Percentiles rank a stretch among this genome's conserved stretches.
phyloP scores from a whole-genome alignment of 2,113 vertebrate genomes.

The Cyphomyrus plagiostoma region DNA sequence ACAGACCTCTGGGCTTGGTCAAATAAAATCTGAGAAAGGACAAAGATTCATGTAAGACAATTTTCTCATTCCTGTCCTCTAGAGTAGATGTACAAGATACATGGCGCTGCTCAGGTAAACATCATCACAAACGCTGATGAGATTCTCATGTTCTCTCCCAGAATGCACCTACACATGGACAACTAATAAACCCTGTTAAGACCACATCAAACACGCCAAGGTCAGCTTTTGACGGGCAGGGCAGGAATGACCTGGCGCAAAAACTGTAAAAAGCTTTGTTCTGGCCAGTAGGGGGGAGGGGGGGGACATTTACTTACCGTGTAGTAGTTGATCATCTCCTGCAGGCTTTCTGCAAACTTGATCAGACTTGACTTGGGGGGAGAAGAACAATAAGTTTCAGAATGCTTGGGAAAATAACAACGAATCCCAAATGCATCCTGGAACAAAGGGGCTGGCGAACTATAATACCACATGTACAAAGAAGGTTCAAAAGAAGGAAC shows the following conservation, averaged over 20 bases:
- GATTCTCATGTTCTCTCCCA: not conserved
- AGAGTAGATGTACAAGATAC: not conserved
- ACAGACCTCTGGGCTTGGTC: conserved; percentile 96
- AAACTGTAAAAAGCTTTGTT: not conserved
- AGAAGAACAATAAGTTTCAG: conserved; percentile 12
- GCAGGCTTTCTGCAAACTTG: conserved; percentile 90
- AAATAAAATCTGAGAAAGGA: conserved; percentile 79
- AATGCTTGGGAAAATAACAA: not conserved
- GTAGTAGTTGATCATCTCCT: conserved; percentile 98
- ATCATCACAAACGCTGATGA: not conserved
- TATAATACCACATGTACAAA: not conserved
- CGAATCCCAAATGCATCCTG: not conserved
- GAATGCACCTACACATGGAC: not conserved
- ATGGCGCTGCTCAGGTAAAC: not conserved
- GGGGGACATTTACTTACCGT: conserved; percentile 65
- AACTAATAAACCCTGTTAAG: not conserved
- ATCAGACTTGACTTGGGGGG: conserved; percentile 73
- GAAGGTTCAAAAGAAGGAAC: not conserved
- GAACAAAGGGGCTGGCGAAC: not conserved
- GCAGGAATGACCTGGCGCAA: not conserved
- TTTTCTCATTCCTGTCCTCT: not conserved
- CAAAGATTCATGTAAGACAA: not conserved
- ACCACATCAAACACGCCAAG: not conserved
- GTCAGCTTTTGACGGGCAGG: not conserved
- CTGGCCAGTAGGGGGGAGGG: not conserved